Percentiles rank a stretch among this genome's conserved stretches.
phyloP scores from a whole-genome alignment of 2,797 vertebrate species.

The Luscinia megarhynchos region DNA sequence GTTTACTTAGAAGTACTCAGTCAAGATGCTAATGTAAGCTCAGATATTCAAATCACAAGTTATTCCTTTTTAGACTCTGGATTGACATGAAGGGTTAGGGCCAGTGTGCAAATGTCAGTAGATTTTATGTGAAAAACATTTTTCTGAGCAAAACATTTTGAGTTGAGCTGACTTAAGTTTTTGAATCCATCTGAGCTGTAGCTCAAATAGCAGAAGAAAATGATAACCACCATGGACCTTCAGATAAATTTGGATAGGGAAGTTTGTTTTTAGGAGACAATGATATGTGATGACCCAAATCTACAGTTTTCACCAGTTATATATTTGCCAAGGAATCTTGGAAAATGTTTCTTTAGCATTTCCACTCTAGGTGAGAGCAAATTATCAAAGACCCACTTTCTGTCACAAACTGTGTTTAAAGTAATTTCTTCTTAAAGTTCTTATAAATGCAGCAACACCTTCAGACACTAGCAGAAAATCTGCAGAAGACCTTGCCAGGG shows the following conservation, averaged over 20 bases:
- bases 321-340: neutral
- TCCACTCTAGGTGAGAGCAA: neutral
- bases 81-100: neutral
- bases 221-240: neutral
- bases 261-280: neutral
- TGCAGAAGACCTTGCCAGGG: neutral
- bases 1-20: neutral
- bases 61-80: neutral
- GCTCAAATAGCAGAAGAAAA: neutral
- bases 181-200: neutral
- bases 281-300: neutral
- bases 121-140: neutral
- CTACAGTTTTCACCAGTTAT: neutral
- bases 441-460: neutral
- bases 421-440: neutral
- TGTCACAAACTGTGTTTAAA: neutral
- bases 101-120: neutral
- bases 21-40: neutral
- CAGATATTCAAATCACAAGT: neutral
- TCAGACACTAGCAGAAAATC: neutral
- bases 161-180: neutral
- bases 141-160: neutral
- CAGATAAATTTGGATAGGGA: neutral
- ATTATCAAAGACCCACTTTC: neutral
- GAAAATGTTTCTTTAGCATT: neutral